Base-by-base conservation (phyloP, 2,888 invertebrate genomes). In the Dicranocentrus wangi region DNA sequence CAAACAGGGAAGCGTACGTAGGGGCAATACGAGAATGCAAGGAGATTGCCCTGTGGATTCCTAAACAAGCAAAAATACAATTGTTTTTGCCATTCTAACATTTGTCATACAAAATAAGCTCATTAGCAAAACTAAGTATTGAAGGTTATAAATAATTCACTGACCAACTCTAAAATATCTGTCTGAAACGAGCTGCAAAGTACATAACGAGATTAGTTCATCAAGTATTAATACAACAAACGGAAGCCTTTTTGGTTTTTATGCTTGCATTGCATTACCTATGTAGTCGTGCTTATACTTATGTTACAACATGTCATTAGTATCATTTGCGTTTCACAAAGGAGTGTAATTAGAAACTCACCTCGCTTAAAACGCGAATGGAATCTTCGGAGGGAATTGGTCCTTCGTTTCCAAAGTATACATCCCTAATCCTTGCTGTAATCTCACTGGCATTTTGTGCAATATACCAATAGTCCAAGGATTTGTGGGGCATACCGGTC, bases 21-120 rank as follows among this genome's bases (percentile, higher is more conserved):
- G 82, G 82, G 17, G 82, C 82, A 27, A 83, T 63, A 23, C 32
- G 43, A 5, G 76, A 76, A 51, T 83, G 82, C n/a, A 61, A 68
- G 21, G 42, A 43, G 21, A 83, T 68, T n/a, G 71, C 76, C 39
- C 71, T 71, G 47, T 83, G 82, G 21, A 83, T 76, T 51, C 82
- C 32, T 32, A 32, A 7, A 32, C 32, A 32, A 32, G 5, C 32
- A 32, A 32, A 7, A 32, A 10, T n/a, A n/a, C n/a, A n/a, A n/a
- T n/a, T n/a, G n/a, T n/a, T n/a, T n/a, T 32, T 32, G 32, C 3
- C 10, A 32, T 3, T 32, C 3, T 32, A 10, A 32, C 32, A 32
- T 32, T 32, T 32, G n/a, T 32, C 10, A 32, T 10, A 10, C 10
- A 32, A 32, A 32, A 32, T 10, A 32, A n/a, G n/a, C 32, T 32